Evolutionary conservation across 2,888 invertebrate species (phyloP).

Genomic region (Hydriomena furcata): DNA sequence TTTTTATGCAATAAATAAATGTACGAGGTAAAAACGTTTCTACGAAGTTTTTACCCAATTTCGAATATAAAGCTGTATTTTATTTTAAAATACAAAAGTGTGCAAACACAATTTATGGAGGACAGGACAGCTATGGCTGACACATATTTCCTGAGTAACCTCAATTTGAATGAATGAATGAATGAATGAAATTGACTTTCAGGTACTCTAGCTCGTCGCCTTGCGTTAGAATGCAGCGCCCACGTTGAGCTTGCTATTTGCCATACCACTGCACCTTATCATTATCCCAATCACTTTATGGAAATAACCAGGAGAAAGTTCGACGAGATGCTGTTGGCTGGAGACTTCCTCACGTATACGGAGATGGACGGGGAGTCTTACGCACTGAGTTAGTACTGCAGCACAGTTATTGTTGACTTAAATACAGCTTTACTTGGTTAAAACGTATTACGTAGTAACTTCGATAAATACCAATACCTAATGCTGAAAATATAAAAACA

Average conservation of each 20-base stretch:
- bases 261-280: slow-evolving; percentile 65
- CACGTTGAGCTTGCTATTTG: slow-evolving; percentile 56
- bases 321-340: slow-evolving; percentile 69
- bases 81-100: too few relatives aligned
- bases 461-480: background rate
- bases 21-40: too few relatives aligned
- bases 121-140: background rate
- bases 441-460: background rate
- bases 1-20: too few relatives aligned
- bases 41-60: too few relatives aligned
- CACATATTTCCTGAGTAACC: background rate
- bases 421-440: too few relatives aligned
- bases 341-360: slow-evolving; percentile 69
- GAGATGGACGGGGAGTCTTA: slow-evolving; percentile 73
- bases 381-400: slow-evolving; percentile 61
- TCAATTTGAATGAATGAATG: too few relatives aligned
- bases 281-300: slow-evolving; percentile 52
- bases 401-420: too few relatives aligned
- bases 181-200: background rate
- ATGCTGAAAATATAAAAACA: slow-evolving; percentile 12
- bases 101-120: too few relatives aligned
- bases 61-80: too few relatives aligned
- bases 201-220: slow-evolving; percentile 58
- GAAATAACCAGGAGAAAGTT: slow-evolving; percentile 57
- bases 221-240: slow-evolving; percentile 55